These are phyloP conservation scores for Hyperoplus lanceolatus DNA, from an alignment of 2,797 vertebrate species.

Conservation along the genomic window DNA sequence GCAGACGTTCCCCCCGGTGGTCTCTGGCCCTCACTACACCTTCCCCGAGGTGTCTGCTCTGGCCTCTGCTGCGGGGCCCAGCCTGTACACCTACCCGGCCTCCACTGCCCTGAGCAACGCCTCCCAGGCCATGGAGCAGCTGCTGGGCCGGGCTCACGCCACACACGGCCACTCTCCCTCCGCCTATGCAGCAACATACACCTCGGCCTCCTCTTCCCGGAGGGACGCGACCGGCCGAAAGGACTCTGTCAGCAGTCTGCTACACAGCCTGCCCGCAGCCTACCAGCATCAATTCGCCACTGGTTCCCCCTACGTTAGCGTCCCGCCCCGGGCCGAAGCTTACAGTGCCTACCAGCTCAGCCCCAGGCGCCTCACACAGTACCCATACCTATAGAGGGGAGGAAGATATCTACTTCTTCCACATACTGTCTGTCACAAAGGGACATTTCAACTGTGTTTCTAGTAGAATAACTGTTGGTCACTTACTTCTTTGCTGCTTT, in stretches of 20 bases:
- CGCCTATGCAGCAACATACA: slow-evolving; percentile 86
- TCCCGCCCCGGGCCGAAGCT: slow-evolving; percentile 84
- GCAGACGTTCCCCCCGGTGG: slow-evolving; percentile 89
- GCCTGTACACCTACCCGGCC: slow-evolving; percentile 93
- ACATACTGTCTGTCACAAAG: slow-evolving; percentile 46
- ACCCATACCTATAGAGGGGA: slow-evolving; percentile 91
- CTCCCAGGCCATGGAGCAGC: slow-evolving; percentile 94
- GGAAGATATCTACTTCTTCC: slow-evolving; percentile 24
- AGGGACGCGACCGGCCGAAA: slow-evolving; percentile 89
- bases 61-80: slow-evolving; percentile 81
- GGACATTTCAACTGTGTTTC: slow-evolving; percentile 58
- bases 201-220: slow-evolving; percentile 84
- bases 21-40: slow-evolving; percentile 89
- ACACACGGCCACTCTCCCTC: slow-evolving; percentile 82
- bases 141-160: slow-evolving; percentile 76
- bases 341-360: slow-evolving; percentile 97
- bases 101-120: slow-evolving; percentile 91
- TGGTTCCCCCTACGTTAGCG: slow-evolving; percentile 89
- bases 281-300: slow-evolving; percentile 93
- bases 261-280: slow-evolving; percentile 91
- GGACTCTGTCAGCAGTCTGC: slow-evolving; percentile 88
- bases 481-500: slow-evolving; percentile 73
- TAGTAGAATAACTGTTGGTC: slow-evolving; percentile 61
- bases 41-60: slow-evolving; percentile 93
- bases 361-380: slow-evolving; percentile 94